Conservation (phyloP, 2,113 vertebrate genomes). For the Theristicus caerulescens region DNA sequence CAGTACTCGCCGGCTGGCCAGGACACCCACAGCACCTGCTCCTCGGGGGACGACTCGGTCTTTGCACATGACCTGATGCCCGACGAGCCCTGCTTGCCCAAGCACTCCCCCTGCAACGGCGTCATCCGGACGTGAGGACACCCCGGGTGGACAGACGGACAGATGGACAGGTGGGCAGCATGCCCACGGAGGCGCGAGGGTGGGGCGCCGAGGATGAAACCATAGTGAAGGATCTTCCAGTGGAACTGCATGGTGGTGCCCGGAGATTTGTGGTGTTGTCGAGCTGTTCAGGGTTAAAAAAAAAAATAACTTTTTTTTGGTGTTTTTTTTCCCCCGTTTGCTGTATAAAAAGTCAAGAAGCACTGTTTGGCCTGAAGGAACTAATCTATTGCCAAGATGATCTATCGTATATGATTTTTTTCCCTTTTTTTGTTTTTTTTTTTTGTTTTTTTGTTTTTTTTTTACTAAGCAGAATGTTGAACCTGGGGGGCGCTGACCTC, state of each 20-base stretch:
- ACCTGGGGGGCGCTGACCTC: neutral
- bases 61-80: slow-evolving; percentile 93
- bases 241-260: slow-evolving; percentile 17
- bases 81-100: slow-evolving; percentile 87
- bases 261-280: slow-evolving; percentile 21
- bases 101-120: slow-evolving; percentile 77
- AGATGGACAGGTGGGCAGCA: accelerated
- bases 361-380: slow-evolving; percentile 75
- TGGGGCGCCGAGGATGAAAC: neutral
- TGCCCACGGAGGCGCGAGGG: neutral
- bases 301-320: neutral
- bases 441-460: neutral
- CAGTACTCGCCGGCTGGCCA: slow-evolving; percentile 94
- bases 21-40: slow-evolving; percentile 95
- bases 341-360: slow-evolving; percentile 71
- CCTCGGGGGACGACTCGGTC: slow-evolving; percentile 94
- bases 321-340: neutral
- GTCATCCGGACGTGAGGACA: slow-evolving; percentile 80
- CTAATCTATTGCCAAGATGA: slow-evolving; percentile 66
- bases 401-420: slow-evolving; percentile 15
- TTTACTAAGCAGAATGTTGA: slow-evolving; percentile 48
- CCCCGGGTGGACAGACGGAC: accelerated
- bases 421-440: neutral
- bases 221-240: slow-evolving; percentile 25
- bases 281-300: slow-evolving; percentile 49